Evolutionary conservation across 2,888 invertebrate species (phyloP).

Genomic region (Dasysyrphus tricinctus): DNA sequence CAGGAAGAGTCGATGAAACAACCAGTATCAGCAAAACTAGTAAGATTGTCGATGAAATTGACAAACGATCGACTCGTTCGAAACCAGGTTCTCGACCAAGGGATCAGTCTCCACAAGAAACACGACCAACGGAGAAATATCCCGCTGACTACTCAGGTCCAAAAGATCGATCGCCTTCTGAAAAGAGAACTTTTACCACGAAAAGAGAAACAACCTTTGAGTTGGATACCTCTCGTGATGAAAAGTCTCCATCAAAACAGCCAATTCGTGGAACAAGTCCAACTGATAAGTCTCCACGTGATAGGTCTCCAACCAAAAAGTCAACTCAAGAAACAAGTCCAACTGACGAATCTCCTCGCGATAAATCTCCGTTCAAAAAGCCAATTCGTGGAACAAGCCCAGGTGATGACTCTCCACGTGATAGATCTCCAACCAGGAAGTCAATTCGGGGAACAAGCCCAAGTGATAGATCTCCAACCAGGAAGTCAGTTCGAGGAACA

Average conservation of each 20-base stretch:
- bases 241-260: slow-evolving; percentile 29
- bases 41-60: neutral
- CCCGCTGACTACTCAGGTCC: neutral
- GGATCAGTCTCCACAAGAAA: neutral
- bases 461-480: neutral
- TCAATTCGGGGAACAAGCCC: no score
- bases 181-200: neutral
- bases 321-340: slow-evolving; percentile 3
- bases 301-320: neutral
- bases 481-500: neutral
- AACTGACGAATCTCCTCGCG: neutral
- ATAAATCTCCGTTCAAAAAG: neutral
- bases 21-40: neutral
- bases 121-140: neutral
- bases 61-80: neutral
- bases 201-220: slow-evolving; percentile 19
- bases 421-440: slow-evolving; percentile 29
- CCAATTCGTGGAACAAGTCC: neutral
- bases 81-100: slow-evolving; percentile 8
- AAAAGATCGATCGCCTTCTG: slow-evolving; percentile 14
- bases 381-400: slow-evolving; percentile 4
- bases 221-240: neutral
- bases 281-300: neutral
- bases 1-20: neutral
- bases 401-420: neutral